phyloP scores from a whole-genome alignment of 1,140 invertebrate species.

The Drosophila pachea region DNA sequence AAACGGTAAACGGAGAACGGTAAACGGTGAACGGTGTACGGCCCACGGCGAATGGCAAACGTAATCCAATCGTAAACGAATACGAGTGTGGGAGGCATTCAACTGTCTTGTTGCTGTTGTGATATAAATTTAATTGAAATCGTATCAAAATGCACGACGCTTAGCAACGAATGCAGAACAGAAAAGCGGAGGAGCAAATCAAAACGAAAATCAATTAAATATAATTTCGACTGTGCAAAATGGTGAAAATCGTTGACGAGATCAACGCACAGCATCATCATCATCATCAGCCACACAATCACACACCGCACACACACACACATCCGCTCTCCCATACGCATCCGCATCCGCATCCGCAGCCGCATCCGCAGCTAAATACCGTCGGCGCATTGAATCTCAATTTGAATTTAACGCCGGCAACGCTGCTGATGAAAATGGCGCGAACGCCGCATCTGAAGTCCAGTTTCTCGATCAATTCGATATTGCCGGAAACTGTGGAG shows the following conservation, averaged over 20 bases:
- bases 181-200: conserved; percentile 5
- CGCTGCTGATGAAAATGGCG: conserved; percentile 79
- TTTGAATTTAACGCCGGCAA: conserved; percentile 41
- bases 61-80: conserved; percentile 28
- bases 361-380: conserved; percentile 49
- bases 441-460: conserved; percentile 83
- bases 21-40: conserved; percentile 12
- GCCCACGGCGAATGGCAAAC: conserved; percentile 16
- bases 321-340: conserved; percentile 29
- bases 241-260: conserved; percentile 72
- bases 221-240: conserved; percentile 30
- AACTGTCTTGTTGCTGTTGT: conserved; percentile 21
- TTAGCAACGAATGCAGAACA: conserved; percentile 5
- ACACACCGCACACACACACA: conserved; percentile 32
- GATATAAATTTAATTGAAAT: conserved; percentile 27
- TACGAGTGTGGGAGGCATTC: conserved; percentile 34
- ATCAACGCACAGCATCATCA: conserved; percentile 34
- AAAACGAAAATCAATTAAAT: conserved; percentile 20
- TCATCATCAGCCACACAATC: conserved; percentile 41
- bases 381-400: conserved; percentile 64
- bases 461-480: conserved; percentile 86
- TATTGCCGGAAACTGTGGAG: conserved; percentile 84
- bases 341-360: conserved; percentile 29
- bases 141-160: conserved; percentile 22
- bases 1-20: conserved; percentile 5